These are phyloP conservation scores for Lytechinus variegatus DNA, from an alignment of 35 echinoderm and acorn worm genomes.

Conservation along the genomic window DNA sequence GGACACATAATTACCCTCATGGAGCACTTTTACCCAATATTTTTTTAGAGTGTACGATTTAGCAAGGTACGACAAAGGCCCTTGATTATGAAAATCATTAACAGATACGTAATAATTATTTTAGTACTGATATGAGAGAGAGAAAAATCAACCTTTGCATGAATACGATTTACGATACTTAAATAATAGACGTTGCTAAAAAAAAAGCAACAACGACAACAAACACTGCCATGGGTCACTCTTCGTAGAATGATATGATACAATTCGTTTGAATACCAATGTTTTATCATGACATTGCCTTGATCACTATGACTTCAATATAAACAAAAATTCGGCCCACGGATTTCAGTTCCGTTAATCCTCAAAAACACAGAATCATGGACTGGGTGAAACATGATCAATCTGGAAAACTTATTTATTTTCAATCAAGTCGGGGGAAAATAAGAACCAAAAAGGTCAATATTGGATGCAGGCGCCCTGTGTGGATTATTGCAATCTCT, in stretches of 20 bases:
- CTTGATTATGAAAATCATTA: too few relatives aligned
- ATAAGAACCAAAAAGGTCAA: slow-evolving; percentile 37
- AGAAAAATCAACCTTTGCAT: too few relatives aligned
- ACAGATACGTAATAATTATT: too few relatives aligned
- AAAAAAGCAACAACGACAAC: background rate
- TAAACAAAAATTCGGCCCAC: background rate
- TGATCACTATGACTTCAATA: background rate
- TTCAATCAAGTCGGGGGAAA: slow-evolving; percentile 32
- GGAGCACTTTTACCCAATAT: too few relatives aligned
- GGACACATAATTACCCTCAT: too few relatives aligned
- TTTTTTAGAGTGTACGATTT: too few relatives aligned
- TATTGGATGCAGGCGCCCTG: slow-evolving; percentile 18
- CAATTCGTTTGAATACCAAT: background rate
- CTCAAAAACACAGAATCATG: background rate
- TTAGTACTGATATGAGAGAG: too few relatives aligned
- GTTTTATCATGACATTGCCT: background rate
- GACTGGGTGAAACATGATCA: slow-evolving; percentile 27
- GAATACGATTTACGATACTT: too few relatives aligned
- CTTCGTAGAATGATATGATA: background rate
- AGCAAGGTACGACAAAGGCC: too few relatives aligned
- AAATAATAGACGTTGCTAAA: too few relatives aligned
- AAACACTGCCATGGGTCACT: background rate
- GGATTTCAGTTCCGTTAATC: background rate
- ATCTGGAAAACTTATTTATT: slow-evolving; percentile 47
- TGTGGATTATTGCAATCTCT: slow-evolving; percentile 30